Evolutionary conservation across 2,113 vertebrate genomes (phyloP), one percentile per base, ranked within the genome.

Genomic region (Austrofundulus limnaeus): DNA sequence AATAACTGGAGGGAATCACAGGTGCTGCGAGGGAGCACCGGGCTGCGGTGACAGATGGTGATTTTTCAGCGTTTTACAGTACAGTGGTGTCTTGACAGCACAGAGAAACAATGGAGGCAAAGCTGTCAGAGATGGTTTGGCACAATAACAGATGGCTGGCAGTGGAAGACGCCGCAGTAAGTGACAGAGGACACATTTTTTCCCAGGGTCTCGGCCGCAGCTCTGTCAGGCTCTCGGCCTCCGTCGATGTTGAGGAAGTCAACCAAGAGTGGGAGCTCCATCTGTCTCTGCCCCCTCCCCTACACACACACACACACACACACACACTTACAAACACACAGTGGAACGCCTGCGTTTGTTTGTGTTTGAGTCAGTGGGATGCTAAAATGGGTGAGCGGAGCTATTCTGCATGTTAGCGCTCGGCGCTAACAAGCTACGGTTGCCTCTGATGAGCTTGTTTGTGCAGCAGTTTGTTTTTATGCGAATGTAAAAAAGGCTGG

Each of bases 391-490:
- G 68, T 62, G 82, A 84, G 78, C 43, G 21, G 66, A 80, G 78
- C 78, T 77, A 77, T 73, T 85, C 75, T 85, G 72, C 78, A 81
- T 88, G 75, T 77, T 82, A 77, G 65, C 55, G 43, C 45, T 72
- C 60, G 7, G 66, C 70, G 21, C 83, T 89, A 90, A 90, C 86
- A 80, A 87, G 86, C 80, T 54, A 34, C 39, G 60, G 68, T 52
- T 63, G 73, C 61, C 72, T 80, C 83, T 89, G 84, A 85, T 83
- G 81, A 85, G 85, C 83, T 81, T 87, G 85, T 87, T 87, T 87
- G 77, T 81, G 80, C 68, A 21, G 61, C 60, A 6, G 51, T 70
- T 82, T 77, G 59, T 78, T 87, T 82, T 68, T 80, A 47, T 65
- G 45, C 73, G 52, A 77, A 87, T 88, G 61, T 78, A 81, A 84